phyloP scores from a whole-genome alignment of 2,797 vertebrate species.

The Morus bassanus region DNA sequence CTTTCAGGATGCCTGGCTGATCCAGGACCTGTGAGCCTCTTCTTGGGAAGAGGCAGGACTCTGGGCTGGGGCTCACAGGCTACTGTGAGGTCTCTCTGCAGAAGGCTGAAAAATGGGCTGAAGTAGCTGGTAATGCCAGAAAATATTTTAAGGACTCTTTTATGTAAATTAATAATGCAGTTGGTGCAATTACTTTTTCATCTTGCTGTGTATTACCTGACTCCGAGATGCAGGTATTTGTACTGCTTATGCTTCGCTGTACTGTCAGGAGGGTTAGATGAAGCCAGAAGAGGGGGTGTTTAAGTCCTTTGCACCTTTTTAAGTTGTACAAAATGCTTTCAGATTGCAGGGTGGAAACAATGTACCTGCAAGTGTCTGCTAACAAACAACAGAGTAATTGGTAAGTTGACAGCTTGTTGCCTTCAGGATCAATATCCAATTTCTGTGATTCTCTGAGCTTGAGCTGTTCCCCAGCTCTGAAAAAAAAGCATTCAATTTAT shows the following conservation, averaged over 20 bases:
- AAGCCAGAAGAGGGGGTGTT: not conserved
- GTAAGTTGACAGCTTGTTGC: not conserved
- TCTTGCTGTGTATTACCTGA: not conserved
- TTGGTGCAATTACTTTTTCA: not conserved
- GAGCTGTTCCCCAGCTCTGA: not conserved
- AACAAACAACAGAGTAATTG: not conserved
- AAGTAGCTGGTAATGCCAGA: not conserved
- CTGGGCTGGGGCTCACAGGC: not conserved
- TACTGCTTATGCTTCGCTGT: not conserved
- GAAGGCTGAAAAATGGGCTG: not conserved
- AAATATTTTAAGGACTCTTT: not conserved
- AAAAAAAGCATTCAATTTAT: not conserved
- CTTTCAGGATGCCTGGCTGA: not conserved
- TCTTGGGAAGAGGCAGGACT: not conserved
- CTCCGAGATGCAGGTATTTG: not conserved
- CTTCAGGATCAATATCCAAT: not conserved
- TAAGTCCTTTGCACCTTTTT: not conserved
- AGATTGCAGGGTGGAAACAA: not conserved
- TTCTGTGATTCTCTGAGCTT: not conserved
- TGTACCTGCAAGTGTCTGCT: not conserved
- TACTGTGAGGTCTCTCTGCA: not conserved
- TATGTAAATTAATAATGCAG: not conserved
- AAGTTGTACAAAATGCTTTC: not conserved
- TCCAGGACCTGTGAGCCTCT: not conserved
- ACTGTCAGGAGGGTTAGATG: not conserved